phyloP scores from a whole-genome alignment of 2,113 vertebrate genomes.

The Labeo rohita region DNA sequence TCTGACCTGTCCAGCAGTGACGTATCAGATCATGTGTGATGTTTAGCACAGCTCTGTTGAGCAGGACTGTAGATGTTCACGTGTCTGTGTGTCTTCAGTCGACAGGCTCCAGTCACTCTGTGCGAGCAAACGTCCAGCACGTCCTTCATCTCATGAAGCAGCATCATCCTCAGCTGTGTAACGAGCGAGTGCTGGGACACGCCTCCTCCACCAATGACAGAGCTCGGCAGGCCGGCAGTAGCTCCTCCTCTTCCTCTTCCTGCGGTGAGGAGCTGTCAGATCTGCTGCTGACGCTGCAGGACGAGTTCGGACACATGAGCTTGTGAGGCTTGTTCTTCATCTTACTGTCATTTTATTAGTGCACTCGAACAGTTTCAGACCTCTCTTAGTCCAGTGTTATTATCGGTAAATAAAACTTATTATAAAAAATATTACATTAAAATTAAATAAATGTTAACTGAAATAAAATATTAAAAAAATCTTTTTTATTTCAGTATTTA shows the following conservation, averaged over 20 bases:
- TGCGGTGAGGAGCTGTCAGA: constrained; percentile 85
- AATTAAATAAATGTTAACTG: neutral
- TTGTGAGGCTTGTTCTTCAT: constrained; percentile 80
- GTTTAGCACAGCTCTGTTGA: neutral
- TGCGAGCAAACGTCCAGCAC: constrained; percentile 92
- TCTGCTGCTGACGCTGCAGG: constrained; percentile 86
- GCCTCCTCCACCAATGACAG: constrained; percentile 51
- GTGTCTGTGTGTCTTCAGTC: constrained; percentile 76
- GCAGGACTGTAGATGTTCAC: neutral
- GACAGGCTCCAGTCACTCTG: constrained; percentile 88
- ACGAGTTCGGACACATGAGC: constrained; percentile 93
- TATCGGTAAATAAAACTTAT: neutral
- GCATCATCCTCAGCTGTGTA: constrained; percentile 89
- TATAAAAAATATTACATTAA: neutral
- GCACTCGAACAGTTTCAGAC: neutral
- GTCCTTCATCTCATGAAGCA: constrained; percentile 94
- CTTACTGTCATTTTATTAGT: neutral
- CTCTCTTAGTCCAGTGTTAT: neutral
- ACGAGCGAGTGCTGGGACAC: constrained; percentile 81
- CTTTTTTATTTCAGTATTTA: too few relatives aligned
- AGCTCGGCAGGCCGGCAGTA: neutral
- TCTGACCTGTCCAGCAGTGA: neutral
- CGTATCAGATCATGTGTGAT: neutral
- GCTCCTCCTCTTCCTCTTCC: constrained; percentile 67
- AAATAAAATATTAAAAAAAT: neutral